Conservation (phyloP, 2,888 invertebrate species). For the Leptothorax acervorum region DNA sequence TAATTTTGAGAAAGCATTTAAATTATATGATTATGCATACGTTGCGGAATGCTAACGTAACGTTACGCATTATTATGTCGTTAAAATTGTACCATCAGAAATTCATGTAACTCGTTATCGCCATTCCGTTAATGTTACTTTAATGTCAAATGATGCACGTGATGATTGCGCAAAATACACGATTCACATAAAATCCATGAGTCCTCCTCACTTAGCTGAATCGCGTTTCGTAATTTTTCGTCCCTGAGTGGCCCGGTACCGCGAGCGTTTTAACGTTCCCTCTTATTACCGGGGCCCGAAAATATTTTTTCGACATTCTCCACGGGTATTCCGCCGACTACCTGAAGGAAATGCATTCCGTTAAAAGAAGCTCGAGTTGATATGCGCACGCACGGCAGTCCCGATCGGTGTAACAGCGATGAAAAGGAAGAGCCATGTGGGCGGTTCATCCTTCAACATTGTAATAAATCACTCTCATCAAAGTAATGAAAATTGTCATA, state of each 20-base stretch:
- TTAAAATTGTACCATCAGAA: conserved; percentile 31
- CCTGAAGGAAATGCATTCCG: conserved; percentile 47
- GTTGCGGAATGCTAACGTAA: background rate
- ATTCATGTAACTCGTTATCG: conserved; percentile 9
- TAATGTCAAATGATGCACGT: conserved; percentile 32
- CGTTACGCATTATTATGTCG: conserved; percentile 9
- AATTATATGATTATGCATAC: background rate
- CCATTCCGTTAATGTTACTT: conserved; percentile 26
- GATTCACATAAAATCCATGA: conserved; percentile 28
- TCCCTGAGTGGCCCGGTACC: conserved; percentile 61
- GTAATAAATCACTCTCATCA: conserved; percentile 46
- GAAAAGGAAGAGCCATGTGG: conserved; percentile 41
- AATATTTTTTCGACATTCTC: conserved; percentile 65
- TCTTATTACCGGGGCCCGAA: conserved; percentile 64
- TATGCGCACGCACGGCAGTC: conserved; percentile 31
- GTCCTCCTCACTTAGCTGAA: conserved; percentile 28
- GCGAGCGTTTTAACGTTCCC: conserved; percentile 68
- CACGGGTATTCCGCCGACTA: conserved; percentile 30
- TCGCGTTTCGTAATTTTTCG: conserved; percentile 67
- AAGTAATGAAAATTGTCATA: conserved; percentile 53
- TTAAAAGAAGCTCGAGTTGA: conserved; percentile 61
- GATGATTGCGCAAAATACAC: conserved; percentile 5
- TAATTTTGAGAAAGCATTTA: background rate
- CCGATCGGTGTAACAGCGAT: conserved; percentile 19
- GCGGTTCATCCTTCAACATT: conserved; percentile 56